A percentile compares a stretch with the other conserved stretches of the same genome.
phyloP scores from a whole-genome alignment of 2,888 invertebrate species.

The Apoda limacodes region DNA sequence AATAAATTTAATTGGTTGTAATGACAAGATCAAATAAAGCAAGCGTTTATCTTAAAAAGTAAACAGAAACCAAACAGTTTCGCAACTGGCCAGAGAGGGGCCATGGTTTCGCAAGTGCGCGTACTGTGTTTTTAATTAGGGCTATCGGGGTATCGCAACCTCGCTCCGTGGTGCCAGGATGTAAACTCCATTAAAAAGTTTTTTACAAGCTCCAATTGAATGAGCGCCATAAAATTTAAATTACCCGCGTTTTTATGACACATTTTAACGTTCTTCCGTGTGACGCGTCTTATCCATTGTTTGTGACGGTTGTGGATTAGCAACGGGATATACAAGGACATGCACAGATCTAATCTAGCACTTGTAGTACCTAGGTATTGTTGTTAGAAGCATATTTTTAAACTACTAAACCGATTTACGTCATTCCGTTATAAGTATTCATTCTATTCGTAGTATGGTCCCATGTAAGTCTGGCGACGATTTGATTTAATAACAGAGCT shows the following conservation, averaged over 20 bases:
- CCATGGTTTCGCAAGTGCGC: constrained; percentile 50
- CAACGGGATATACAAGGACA: constrained; percentile 47
- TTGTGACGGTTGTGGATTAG: constrained; percentile 37
- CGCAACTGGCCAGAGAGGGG: constrained; percentile 33
- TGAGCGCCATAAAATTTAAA: constrained; percentile 60
- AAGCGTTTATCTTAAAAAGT: neutral
- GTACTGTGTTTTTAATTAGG: constrained; percentile 60
- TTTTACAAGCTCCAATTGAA: constrained; percentile 67
- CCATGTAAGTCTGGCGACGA: too few species aligned
- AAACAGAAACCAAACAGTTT: constrained; percentile 22
- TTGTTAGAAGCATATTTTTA: too few species aligned
- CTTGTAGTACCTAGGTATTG: too few species aligned
- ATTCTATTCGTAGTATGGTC: too few species aligned
- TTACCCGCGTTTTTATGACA: constrained; percentile 60
- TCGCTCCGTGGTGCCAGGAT: constrained; percentile 63
- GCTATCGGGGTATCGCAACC: constrained; percentile 54
- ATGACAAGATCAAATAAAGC: neutral
- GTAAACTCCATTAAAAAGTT: constrained; percentile 61
- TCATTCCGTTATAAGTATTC: too few species aligned
- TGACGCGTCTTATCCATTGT: constrained; percentile 48
- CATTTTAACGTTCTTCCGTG: constrained; percentile 58
- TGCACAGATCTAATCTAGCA: too few species aligned
- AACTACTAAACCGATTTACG: too few species aligned
- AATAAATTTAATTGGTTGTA: too few species aligned
- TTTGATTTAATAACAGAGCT: too few species aligned